Evolutionary conservation across 1,140 invertebrate genomes (phyloP), one percentile per base, ranked within the genome.

Genomic region (Macrotrachela quadricornifera): DNA sequence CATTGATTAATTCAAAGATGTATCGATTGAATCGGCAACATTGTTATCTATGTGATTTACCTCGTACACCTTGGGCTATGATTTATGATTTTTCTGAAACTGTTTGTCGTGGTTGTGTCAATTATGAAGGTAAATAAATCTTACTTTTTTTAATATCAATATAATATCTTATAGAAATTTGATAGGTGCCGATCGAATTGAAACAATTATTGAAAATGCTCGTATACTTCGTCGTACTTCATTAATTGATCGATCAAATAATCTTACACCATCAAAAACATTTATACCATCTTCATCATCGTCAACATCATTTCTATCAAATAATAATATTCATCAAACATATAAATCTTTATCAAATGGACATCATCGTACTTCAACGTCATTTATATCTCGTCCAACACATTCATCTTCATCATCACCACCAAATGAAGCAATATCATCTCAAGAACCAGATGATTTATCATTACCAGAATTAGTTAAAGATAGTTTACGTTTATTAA

Each of bases 31-130:
- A 91, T 70, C 76, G 88, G 61, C 88, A 92, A 71, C 87, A 95
- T 70, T 97, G 92, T 72, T 99, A 95, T 71, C 71, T 99, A 64
- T 99, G 92, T 77, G 92, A 99, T 71, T 73, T 96, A 69, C 90
- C 90, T 56, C 79, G 91, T 56, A 95, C 91, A 82, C 91, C 90
- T 50, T 97, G 92, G 92, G 90, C 92, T 13, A 95, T 99, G 85
- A 76, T 96, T 59, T 82, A 90, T 73, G 92, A 97, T 70, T 99
- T 96, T 66, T 81, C 82, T 11, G 92, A 97, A 69, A 80, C 87
- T 12, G 91, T 97, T 44, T 97, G 92, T 64, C 79, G 92, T 38
- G 91, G 91, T n/a, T 97, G 91, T 72, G 76, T 96, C 10, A 97
- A 97, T 68, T 97, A 96, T 67, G 92, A 97, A 68, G 92, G 21